Percentiles rank a stretch among this genome's conserved stretches.
Evolutionary conservation across 2,888 invertebrate genomes (phyloP).

Genomic region (Lordiphosa fenestrarum): DNA sequence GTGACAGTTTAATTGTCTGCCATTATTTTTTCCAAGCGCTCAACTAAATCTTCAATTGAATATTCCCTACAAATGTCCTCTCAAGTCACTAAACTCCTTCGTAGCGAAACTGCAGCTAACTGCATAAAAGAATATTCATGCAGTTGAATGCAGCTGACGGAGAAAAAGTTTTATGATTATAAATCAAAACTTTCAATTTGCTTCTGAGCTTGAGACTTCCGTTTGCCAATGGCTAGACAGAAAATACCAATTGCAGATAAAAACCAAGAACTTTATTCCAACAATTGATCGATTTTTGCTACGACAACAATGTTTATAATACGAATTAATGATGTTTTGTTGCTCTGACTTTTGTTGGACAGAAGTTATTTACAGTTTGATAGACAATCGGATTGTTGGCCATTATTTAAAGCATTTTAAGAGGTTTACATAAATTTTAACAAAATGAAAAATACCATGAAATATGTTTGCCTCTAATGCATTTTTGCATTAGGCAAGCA

Average conservation of each 20-base stretch:
- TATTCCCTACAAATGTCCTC: no score
- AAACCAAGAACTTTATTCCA: slow-evolving; percentile 35
- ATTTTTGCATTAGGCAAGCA: slow-evolving; percentile 43
- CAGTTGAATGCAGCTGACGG: no score
- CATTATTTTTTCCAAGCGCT: no score
- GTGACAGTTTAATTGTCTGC: no score
- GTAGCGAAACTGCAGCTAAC: no score
- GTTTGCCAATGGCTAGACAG: slow-evolving; percentile 55
- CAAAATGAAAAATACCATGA: not conserved
- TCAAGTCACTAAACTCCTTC: no score
- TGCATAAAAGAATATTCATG: no score
- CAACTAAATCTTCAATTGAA: no score
- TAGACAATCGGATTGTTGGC: not conserved
- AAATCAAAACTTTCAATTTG: slow-evolving; percentile 9
- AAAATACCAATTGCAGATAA: slow-evolving; percentile 12
- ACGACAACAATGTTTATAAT: slow-evolving; percentile 27
- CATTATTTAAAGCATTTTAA: slow-evolving; percentile 7
- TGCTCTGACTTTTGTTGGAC: no score
- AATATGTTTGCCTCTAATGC: slow-evolving; percentile 42
- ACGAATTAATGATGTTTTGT: slow-evolving; percentile 37
- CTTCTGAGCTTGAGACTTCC: slow-evolving; percentile 36
- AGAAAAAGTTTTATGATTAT: no score
- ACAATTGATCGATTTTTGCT: slow-evolving; percentile 53
- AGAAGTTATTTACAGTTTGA: no score
- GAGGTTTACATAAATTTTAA: no score